phyloP scores from a whole-genome alignment of 2,888 invertebrate genomes.

The Alentia gelatinosa region DNA sequence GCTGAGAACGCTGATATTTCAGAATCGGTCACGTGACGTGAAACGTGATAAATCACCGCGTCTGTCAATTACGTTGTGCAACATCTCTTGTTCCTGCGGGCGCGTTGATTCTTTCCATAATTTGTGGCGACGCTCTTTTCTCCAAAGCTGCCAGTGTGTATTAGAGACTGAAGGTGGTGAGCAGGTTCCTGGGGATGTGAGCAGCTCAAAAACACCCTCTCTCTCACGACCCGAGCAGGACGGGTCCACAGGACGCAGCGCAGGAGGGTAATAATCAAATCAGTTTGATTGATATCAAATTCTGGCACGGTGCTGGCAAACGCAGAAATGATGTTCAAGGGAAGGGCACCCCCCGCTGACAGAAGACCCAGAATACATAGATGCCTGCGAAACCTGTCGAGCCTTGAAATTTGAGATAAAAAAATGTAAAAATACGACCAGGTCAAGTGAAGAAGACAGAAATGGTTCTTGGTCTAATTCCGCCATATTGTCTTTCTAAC shows the following conservation, averaged over 20 bases:
- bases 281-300: background rate
- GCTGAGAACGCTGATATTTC: slow-evolving; percentile 17
- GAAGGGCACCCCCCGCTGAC: background rate
- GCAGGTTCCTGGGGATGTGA: background rate
- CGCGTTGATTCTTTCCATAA: slow-evolving; percentile 28
- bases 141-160: background rate
- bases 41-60: slow-evolving; percentile 40
- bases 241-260: background rate
- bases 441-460: background rate
- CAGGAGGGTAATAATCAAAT: background rate
- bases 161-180: background rate
- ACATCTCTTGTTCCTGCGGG: slow-evolving; percentile 22
- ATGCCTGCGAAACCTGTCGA: background rate
- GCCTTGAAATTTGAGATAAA: slow-evolving; percentile 41
- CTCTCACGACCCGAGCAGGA: slow-evolving; percentile 27
- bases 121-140: slow-evolving; percentile 26
- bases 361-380: slow-evolving; percentile 20
- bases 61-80: slow-evolving; percentile 48
- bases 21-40: slow-evolving; percentile 36
- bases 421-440: background rate
- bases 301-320: background rate
- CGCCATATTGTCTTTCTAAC: background rate
- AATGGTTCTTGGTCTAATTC: background rate
- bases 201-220: background rate
- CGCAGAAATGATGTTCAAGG: background rate